Evolutionary conservation across 35 echinoderm and acorn worm species (phyloP).

Genomic region (Lytechinus variegatus): DNA sequence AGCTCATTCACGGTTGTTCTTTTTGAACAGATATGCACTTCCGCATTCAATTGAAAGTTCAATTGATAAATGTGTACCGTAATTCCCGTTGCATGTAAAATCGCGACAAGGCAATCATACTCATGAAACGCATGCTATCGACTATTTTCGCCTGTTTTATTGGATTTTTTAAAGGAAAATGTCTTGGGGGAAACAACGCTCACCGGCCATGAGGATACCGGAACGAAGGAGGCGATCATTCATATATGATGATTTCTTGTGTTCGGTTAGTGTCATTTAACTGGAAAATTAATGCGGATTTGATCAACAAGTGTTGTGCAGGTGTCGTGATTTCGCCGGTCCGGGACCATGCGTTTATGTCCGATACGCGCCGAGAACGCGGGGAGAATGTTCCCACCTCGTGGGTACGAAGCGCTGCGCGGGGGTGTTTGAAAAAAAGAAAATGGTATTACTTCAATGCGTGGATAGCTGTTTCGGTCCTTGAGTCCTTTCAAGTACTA

Average conservation of each 20-base stretch:
- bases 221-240: conserved; percentile 24
- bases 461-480: neutral
- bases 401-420: neutral
- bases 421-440: neutral
- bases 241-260: neutral
- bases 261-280: neutral
- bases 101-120: neutral
- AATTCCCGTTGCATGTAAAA: neutral
- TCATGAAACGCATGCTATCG: neutral
- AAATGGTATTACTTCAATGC: neutral
- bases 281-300: neutral
- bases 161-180: conserved; percentile 3
- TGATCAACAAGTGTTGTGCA: neutral
- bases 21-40: neutral
- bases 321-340: neutral
- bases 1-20: neutral
- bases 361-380: neutral
- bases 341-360: neutral
- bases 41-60: conserved; percentile 11
- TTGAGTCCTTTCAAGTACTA: neutral
- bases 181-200: conserved; percentile 14
- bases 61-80: neutral
- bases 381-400: neutral
- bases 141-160: neutral
- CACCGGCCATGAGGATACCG: conserved; percentile 16